Base-by-base conservation (phyloP, 1,140 invertebrate species). In the Chlorops oryzae region DNA sequence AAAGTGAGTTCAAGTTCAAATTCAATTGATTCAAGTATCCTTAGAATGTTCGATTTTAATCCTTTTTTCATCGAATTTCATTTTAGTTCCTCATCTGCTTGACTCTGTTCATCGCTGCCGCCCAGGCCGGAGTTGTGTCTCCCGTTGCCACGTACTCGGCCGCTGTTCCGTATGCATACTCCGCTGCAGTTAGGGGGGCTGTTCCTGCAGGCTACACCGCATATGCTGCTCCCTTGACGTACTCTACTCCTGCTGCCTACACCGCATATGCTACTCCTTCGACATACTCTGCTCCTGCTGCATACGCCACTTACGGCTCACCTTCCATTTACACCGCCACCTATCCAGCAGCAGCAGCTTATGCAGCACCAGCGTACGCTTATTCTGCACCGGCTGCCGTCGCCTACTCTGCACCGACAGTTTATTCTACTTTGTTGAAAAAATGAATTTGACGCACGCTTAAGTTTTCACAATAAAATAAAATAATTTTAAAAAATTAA, bases 251-350 rank as follows among this genome's bases (percentile, higher is more conserved):
- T n/a, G 21, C 42, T 20, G 28, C 45, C 2, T 47, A 47, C 17
- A 38, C 27, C 21, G 32, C 34, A 12, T 44, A 27, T 38, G 45
- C 45, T 13, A 21, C 28, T 20, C 47, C 61, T 7, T 47, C 63
- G 37, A 52, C 56, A n/a, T 65, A 65, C 6, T 18, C 45, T 15
- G 45, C 32, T 20, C 2, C 45, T 24, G 34, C 34, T 15, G 22
- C 45, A 5, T 12, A 21, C 21, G 12, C 45, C 10, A 34, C 24
- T 4, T 46, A 34, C 27, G n/a, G 24, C n/a, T 28, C 45, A 2
- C 45, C 45, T 10, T 9, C 37, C 6, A n/a, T n/a, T n/a, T 39
- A 39, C 37, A 9, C 37, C 37, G 6, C 37, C 17, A 39, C 37
- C 37, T 39, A 39, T 39, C 6, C 37, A 20, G 18, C 37, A 9